Evolutionary conservation across 2,888 invertebrate species (phyloP).

Genomic region (Drosophila seclusa): DNA sequence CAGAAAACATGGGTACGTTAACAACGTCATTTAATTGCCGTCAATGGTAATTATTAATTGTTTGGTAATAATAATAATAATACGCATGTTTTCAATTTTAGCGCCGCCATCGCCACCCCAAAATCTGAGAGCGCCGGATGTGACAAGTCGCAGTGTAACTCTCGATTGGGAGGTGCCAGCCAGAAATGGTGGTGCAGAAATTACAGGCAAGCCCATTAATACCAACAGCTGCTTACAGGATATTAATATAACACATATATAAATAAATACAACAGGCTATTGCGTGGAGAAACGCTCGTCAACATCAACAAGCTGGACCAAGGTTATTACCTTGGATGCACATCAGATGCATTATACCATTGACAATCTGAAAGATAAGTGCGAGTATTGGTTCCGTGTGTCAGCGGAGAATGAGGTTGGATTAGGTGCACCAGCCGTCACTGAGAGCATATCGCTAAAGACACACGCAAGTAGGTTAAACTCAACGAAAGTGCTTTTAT

Average conservation of each 20-base stretch:
- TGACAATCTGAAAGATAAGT: slow-evolving; percentile 94
- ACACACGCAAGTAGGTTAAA: slow-evolving; percentile 93
- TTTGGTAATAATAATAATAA: background rate
- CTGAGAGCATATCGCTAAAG: slow-evolving; percentile 92
- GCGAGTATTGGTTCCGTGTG: slow-evolving; percentile 94
- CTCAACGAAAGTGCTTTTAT: too few species aligned
- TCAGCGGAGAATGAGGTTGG: slow-evolving; percentile 96
- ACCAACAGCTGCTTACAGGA: background rate
- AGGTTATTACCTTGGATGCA: slow-evolving; percentile 92
- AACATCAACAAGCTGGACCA: slow-evolving; percentile 92
- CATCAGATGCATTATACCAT: slow-evolving; percentile 91
- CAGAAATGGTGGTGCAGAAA: slow-evolving; percentile 93
- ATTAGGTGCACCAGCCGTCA: slow-evolving; percentile 92
- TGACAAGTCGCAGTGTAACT: slow-evolving; percentile 94
- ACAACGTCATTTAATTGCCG: background rate
- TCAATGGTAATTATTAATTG: background rate
- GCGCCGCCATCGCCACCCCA: slow-evolving; percentile 94
- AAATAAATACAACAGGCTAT: slow-evolving; percentile 88
- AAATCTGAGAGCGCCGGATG: slow-evolving; percentile 90
- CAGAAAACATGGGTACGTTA: slow-evolving; percentile 76
- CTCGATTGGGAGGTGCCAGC: slow-evolving; percentile 94
- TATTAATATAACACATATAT: background rate
- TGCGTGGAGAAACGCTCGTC: slow-evolving; percentile 94
- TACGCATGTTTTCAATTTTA: slow-evolving; percentile 78
- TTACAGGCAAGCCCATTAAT: slow-evolving; percentile 88